Conservation (phyloP, 1,140 invertebrate species). For the Trichoplusia ni region DNA sequence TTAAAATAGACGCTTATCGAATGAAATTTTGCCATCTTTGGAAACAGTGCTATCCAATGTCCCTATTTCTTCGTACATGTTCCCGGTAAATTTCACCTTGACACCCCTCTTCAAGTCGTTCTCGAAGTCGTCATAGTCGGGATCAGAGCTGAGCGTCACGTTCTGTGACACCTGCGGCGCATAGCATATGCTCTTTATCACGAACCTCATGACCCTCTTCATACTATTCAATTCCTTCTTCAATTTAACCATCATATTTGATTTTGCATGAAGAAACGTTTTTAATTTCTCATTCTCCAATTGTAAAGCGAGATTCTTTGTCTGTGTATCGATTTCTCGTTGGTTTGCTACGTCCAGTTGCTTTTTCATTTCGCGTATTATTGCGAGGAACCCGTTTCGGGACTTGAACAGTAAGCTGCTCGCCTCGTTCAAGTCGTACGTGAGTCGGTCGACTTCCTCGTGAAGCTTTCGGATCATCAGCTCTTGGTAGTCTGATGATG, state of each 20-base stretch:
- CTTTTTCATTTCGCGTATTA: constrained; percentile 46
- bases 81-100: constrained; percentile 29
- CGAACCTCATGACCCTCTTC: constrained; percentile 42
- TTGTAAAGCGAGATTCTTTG: constrained; percentile 38
- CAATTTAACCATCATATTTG: constrained; percentile 42
- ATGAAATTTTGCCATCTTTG: constrained; percentile 9
- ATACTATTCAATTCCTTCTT: constrained; percentile 44
- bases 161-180: constrained; percentile 8
- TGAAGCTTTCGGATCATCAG: constrained; percentile 9
- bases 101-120: constrained; percentile 35
- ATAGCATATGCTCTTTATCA: constrained; percentile 36
- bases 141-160: constrained; percentile 31
- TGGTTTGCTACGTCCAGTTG: constrained; percentile 38
- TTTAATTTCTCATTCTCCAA: constrained; percentile 53
- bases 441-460: constrained; percentile 36
- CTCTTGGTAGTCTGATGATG: constrained; percentile 9
- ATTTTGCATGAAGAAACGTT: constrained; percentile 41
- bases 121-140: constrained; percentile 42
- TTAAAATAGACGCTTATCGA: constrained; percentile 11
- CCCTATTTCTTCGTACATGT: constrained; percentile 2
- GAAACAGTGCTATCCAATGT: constrained; percentile 35
- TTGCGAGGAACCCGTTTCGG: constrained; percentile 34
- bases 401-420: constrained; percentile 30
- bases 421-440: constrained; percentile 34
- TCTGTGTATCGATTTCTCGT: constrained; percentile 39